A percentile compares a stretch with the other conserved stretches of the same genome.
Evolutionary conservation across 2,797 vertebrate genomes (phyloP).

Genomic region (Microctenopoma stevenorrisi): DNA sequence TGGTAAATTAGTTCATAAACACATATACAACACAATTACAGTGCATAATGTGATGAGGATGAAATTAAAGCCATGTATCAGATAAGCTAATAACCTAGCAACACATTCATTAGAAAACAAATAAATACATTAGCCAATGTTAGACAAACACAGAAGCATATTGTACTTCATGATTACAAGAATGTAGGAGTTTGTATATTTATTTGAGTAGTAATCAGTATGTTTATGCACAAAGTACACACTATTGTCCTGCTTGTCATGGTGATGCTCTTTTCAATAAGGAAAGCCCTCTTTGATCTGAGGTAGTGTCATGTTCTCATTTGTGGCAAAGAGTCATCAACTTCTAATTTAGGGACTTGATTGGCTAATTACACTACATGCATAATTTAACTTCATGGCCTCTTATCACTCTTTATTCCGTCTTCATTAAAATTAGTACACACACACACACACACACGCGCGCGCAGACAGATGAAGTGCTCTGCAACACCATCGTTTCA

Average conservation of each 20-base stretch:
- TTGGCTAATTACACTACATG: conserved; percentile 76
- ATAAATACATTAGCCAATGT: conserved; percentile 30
- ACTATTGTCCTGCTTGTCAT: conserved; percentile 21
- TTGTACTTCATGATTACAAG: conserved; percentile 3
- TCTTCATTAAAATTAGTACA: conserved; percentile 43
- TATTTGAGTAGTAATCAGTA: not conserved
- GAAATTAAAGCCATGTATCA: conserved; percentile 52
- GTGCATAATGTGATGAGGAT: conserved; percentile 30
- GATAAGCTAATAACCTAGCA: conserved; percentile 44
- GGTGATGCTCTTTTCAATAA: conserved; percentile 11
- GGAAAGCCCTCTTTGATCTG: conserved; percentile 39
- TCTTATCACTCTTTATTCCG: conserved; percentile 34
- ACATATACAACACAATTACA: conserved; percentile 1
- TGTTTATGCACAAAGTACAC: conserved; percentile 2
- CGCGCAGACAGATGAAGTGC: conserved; percentile 3
- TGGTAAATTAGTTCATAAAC: conserved; percentile 30
- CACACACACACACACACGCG: conserved; percentile 6
- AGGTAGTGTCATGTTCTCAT: conserved; percentile 47
- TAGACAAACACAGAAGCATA: conserved; percentile 11
- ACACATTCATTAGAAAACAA: conserved; percentile 44
- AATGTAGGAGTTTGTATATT: not conserved
- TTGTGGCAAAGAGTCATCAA: conserved; percentile 69
- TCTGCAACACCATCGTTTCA: not conserved
- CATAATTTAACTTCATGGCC: conserved; percentile 75
- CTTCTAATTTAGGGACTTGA: conserved; percentile 76